These are phyloP conservation scores for Chascanopsetta lugubris DNA, from an alignment of 2,113 vertebrate genomes.

Conservation along the genomic window DNA sequence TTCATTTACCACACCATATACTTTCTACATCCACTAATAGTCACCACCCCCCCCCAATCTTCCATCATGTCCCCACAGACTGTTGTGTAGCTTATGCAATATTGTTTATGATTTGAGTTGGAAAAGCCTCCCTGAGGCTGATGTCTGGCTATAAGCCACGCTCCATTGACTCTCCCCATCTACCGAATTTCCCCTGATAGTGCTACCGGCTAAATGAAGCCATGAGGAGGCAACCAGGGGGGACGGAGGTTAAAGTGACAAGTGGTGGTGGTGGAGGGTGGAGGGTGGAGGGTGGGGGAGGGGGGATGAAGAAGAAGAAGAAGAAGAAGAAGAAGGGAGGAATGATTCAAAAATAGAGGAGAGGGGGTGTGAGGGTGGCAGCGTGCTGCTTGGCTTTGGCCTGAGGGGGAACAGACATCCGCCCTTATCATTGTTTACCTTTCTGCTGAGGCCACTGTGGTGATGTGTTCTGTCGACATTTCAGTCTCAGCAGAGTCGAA, in stretches of 20 bases:
- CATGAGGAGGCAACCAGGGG: slow-evolving; percentile 58
- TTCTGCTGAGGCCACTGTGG: slow-evolving; percentile 42
- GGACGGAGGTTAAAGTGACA: slow-evolving; percentile 37
- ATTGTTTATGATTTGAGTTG: slow-evolving; percentile 80
- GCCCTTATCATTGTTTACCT: slow-evolving; percentile 52
- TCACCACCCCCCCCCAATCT: slow-evolving; percentile 57
- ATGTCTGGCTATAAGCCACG: slow-evolving; percentile 72
- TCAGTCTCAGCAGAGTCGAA: no score
- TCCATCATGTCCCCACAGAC: slow-evolving; percentile 51
- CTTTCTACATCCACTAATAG: slow-evolving; percentile 60
- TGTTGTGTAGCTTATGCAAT: slow-evolving; percentile 76
- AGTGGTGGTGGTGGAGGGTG: neutral
- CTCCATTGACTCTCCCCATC: slow-evolving; percentile 82
- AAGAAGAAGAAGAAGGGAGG: slow-evolving; percentile 45
- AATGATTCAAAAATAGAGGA: slow-evolving; percentile 50
- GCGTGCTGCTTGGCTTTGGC: slow-evolving; percentile 43
- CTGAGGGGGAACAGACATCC: slow-evolving; percentile 42
- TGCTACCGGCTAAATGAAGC: slow-evolving; percentile 80
- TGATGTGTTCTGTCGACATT: no score
- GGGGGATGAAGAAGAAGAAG: slow-evolving; percentile 55
- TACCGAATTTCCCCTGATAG: slow-evolving; percentile 82
- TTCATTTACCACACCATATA: slow-evolving; percentile 75
- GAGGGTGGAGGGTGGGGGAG: no score
- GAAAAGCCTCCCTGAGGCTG: slow-evolving; percentile 77
- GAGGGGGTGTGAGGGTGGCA: slow-evolving; percentile 26